phyloP scores from a whole-genome alignment of 2,888 invertebrate species.

The Iphiclides podalirius region DNA sequence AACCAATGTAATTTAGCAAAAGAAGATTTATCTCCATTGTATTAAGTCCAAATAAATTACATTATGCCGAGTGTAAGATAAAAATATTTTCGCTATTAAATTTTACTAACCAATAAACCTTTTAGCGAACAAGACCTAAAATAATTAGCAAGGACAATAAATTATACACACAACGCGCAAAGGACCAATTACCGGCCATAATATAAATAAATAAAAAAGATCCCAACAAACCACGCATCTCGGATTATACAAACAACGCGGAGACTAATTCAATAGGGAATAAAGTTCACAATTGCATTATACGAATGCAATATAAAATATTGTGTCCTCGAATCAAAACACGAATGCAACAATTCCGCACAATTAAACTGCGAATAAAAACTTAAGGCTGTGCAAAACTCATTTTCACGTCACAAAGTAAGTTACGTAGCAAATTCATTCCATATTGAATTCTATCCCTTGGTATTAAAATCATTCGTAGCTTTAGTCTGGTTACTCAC shows the following conservation, averaged over 20 bases:
- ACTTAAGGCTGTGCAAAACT: conserved; percentile 38
- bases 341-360: conserved; percentile 68
- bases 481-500: conserved; percentile 5
- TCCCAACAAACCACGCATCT: conserved; percentile 25
- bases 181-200: conserved; percentile 38
- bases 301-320: conserved; percentile 25
- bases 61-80: conserved; percentile 7
- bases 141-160: conserved; percentile 30
- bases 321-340: conserved; percentile 48
- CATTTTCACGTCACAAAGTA: conserved; percentile 22
- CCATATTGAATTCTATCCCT: conserved; percentile 15
- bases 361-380: conserved; percentile 69
- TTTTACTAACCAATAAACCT: conserved; percentile 27
- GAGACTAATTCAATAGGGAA: conserved; percentile 5
- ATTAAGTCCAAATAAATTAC: conserved; percentile 12
- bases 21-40: conserved; percentile 12
- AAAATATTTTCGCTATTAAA: conserved; percentile 20
- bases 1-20: no score
- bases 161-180: conserved; percentile 28
- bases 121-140: conserved; percentile 26
- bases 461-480: conserved; percentile 13
- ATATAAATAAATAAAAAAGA: conserved; percentile 39
- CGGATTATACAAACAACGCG: not conserved
- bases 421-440: conserved; percentile 3
- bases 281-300: conserved; percentile 20